Evolutionary conservation across 2,888 invertebrate genomes (phyloP).

Genomic region (Scaptomyza polygonia): DNA sequence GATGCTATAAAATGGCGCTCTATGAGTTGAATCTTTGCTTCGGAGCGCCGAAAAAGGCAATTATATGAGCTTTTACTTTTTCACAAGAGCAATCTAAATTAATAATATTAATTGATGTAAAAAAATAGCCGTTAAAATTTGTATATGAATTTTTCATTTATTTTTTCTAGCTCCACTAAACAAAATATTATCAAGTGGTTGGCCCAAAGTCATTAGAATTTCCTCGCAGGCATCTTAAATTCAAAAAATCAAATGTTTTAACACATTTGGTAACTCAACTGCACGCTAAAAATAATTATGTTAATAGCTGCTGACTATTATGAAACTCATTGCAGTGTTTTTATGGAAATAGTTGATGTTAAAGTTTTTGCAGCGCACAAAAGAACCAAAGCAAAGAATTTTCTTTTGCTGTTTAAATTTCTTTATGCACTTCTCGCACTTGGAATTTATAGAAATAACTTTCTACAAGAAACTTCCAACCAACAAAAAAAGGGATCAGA

Average conservation of each 20-base stretch:
- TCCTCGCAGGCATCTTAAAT: conserved; percentile 2
- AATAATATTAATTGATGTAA: too few species aligned
- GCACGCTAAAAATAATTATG: conserved; percentile 56
- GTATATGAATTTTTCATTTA: too few species aligned
- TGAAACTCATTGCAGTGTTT: conserved; percentile 59
- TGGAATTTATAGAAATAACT: conserved; percentile 5
- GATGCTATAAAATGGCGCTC: too few species aligned
- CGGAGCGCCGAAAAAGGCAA: too few species aligned
- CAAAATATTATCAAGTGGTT: conserved; percentile 30
- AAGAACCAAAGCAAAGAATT: conserved; percentile 38
- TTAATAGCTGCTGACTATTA: conserved; percentile 69
- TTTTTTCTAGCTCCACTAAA: neutral
- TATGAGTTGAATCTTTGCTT: too few species aligned
- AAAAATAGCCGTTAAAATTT: too few species aligned
- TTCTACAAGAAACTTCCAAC: neutral
- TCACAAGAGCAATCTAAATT: too few species aligned
- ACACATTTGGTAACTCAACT: conserved; percentile 24
- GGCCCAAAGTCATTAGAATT: conserved; percentile 16
- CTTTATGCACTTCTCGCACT: conserved; percentile 1
- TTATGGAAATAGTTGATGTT: conserved; percentile 37
- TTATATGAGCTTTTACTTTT: too few species aligned
- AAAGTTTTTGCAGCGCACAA: conserved; percentile 10
- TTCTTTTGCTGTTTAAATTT: conserved; percentile 8
- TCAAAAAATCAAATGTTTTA: conserved; percentile 2
- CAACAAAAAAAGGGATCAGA: neutral